These are phyloP conservation scores for Prionace glauca DNA, from an alignment of 2,797 vertebrate species.

Conservation along the genomic window DNA sequence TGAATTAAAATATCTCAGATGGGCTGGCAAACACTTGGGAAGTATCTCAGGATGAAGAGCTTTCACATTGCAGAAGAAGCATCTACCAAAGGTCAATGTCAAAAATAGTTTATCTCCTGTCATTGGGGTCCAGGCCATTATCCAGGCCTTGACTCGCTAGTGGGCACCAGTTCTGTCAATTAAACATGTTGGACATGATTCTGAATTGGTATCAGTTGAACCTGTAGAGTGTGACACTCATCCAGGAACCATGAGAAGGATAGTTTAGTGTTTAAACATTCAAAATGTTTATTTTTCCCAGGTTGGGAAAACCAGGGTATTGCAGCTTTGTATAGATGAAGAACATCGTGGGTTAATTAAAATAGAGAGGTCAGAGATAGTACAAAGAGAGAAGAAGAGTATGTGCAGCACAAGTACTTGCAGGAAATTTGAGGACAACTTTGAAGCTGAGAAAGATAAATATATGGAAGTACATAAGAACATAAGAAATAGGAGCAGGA, in stretches of 20 bases:
- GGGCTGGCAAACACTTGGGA: background rate
- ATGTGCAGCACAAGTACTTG: background rate
- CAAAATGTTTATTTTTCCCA: background rate
- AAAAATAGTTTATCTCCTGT: background rate
- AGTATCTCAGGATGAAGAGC: background rate
- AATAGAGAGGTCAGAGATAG: background rate
- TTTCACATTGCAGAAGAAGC: background rate
- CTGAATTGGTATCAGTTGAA: background rate
- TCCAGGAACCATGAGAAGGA: background rate
- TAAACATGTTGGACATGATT: background rate
- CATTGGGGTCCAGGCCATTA: background rate
- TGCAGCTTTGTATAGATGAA: background rate
- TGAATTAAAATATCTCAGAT: background rate
- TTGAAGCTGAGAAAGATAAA: background rate
- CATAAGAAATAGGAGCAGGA: too few relatives aligned
- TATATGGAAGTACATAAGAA: background rate
- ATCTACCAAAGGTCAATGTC: background rate
- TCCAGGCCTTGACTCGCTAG: background rate
- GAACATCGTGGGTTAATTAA: background rate
- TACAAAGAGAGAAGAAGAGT: background rate
- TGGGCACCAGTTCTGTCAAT: background rate
- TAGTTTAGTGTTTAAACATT: background rate
- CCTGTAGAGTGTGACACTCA: background rate
- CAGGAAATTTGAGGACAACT: background rate
- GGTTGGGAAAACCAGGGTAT: background rate